Base-by-base conservation (phyloP, 2,797 vertebrate genomes). In the Tokudaia muenninki region DNA sequence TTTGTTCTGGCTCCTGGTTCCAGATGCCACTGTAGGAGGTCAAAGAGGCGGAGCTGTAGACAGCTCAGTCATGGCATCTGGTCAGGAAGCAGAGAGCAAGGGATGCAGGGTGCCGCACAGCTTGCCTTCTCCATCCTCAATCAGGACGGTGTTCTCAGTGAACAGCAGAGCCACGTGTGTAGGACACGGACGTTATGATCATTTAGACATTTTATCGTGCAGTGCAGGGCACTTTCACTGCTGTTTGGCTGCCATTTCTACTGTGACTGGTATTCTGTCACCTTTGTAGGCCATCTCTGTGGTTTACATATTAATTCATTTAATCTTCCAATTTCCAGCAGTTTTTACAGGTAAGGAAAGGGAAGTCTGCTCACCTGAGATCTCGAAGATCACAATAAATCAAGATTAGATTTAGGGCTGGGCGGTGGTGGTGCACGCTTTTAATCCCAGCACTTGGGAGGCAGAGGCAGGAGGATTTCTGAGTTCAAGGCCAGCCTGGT, bases 291-390 rank as follows among this genome's bases (percentile, higher is more conserved):
- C 44, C 44, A n/a, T 72, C 44, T 86, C n/a, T 21, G 12, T 74
- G 21, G 14, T 70, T 88, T 86, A 78, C 2, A 90, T 3, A 57
- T 67, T 29, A 83, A 74, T 94, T 95, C 29, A 89, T 26, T 59
- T 78, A 94, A 86, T 72, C 61, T 37, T 92, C 57, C 89, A 89
- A 88, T 17, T 78, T 72, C 55, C 2, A 70, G 50, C 57, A 34
- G 74, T 75, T 95, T 90, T 87, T 88, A 94, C 1, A 90, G n/a
- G 50, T 74, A 74, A 94, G 57, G 44, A 95, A 97, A 89, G 1
- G 21, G 13, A 92, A 94, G 41, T n/a, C 90, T 41, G 57, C 87
- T 21, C 92, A 91, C 44, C 50, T 86, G 77, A 93, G 57, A 83
- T 67, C 6, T 72, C 5, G 72, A 0, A 88, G 74, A 8, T 78